Evolutionary conservation across 2,797 vertebrate genomes (phyloP), one percentile per base, ranked within the genome.

Genomic region (Lutjanus argentimaculatus): DNA sequence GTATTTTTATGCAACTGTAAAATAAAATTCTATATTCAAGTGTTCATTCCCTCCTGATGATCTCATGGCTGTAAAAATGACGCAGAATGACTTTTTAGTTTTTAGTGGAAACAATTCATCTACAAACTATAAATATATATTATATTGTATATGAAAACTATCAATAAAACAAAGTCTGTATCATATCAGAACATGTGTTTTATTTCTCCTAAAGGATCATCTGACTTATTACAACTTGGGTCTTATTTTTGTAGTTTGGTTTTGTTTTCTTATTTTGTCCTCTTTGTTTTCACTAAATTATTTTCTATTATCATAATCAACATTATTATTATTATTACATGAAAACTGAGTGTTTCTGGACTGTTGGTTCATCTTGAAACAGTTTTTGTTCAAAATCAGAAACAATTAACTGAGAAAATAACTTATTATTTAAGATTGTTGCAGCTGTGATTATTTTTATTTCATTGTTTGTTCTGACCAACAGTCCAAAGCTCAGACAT

Each of bases 1-100:
- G 88, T 95, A 95, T 95, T 95, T 96, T 95, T 95, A 91, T 94
- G 90, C 82, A 90, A 79, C 64, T 86, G 89, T 88, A 90, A 90
- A 81, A 84, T 82, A 80, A 82, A 88, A 82, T 79, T 87, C 76
- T 89, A 91, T 85, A 86, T 91, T 91, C 85, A 78, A 55, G 82
- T 84, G 89, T 93, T 93, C 91, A 94, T 94, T 95, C 91, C 91
- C 89, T 91, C 59, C 75, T 80, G 75, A 89, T 57, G 90, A 83
- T 70, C 79, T 91, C 49, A 65, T 72, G 52, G 83, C 88, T 93
- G 88, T 92, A 87, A 88, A 86, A 77, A 64, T 46, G 52, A 85
- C 4, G 67, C 85, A 85, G 89, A 92, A 88, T 72, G 75, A 90
- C 68, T 80, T 70, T 89, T 79, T 84, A 80, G 80, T 88, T 92